Evolutionary conservation across 2,888 invertebrate species (phyloP).

Genomic region (Melanchra persicariae): DNA sequence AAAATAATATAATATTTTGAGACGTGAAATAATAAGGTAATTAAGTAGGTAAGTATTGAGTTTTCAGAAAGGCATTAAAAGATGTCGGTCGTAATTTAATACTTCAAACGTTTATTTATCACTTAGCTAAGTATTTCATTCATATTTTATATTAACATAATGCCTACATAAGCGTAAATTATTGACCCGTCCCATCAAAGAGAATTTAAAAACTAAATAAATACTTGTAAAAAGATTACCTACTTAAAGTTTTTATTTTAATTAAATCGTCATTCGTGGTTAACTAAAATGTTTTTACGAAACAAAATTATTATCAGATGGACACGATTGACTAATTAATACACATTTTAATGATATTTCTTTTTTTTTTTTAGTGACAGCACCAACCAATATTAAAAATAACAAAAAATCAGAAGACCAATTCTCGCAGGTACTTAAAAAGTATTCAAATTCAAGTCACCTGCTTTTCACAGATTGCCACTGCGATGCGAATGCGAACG

Average conservation of each 20-base stretch:
- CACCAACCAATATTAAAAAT: not conserved
- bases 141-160: not conserved
- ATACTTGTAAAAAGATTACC: not conserved
- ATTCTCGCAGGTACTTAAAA: too few species aligned
- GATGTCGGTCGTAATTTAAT: too few species aligned
- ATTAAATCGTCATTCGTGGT: constrained; percentile 8
- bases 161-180: not conserved
- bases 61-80: not conserved
- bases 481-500: too few species aligned
- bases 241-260: constrained; percentile 33
- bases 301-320: not conserved
- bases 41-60: too few species aligned
- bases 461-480: too few species aligned
- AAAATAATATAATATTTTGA: not conserved
- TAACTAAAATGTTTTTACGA: constrained; percentile 11
- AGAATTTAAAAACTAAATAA: constrained; percentile 9
- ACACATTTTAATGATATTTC: too few species aligned
- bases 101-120: not conserved
- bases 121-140: not conserved
- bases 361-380: not conserved
- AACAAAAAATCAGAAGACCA: not conserved
- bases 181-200: constrained; percentile 3
- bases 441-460: too few species aligned
- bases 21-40: not conserved
- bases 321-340: not conserved